These are phyloP conservation scores for Crypturellus tataupa DNA, from an alignment of 2,797 vertebrate genomes.

Conservation along the genomic window DNA sequence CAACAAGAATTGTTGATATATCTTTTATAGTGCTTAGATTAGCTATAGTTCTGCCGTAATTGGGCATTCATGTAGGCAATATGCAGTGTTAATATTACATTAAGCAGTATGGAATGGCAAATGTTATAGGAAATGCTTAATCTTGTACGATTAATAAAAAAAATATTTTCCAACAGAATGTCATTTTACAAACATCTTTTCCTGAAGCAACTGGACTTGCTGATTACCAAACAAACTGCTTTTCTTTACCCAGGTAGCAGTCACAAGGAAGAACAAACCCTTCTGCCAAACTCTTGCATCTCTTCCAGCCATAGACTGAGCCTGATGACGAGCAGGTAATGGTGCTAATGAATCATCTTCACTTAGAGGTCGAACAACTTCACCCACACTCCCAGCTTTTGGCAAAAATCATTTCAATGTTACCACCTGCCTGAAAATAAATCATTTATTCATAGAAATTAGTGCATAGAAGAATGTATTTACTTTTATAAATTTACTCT, in stretches of 20 bases:
- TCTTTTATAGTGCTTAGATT: neutral
- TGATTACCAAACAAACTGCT: neutral
- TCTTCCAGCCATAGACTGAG: neutral
- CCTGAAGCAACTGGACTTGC: neutral
- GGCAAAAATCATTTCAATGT: neutral
- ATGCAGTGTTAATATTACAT: neutral
- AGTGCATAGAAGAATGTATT: neutral
- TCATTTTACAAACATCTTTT: neutral
- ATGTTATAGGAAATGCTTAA: neutral
- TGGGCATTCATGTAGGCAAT: neutral
- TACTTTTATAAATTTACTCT: neutral
- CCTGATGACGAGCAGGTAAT: neutral
- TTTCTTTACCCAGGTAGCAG: neutral
- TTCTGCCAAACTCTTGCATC: neutral
- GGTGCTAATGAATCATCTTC: neutral
- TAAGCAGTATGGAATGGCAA: neutral
- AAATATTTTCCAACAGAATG: neutral
- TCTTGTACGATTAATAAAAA: neutral
- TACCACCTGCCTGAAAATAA: neutral
- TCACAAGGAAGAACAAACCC: neutral
- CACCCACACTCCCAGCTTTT: neutral
- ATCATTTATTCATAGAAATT: neutral
- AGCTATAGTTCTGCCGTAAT: neutral
- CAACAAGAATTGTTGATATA: neutral
- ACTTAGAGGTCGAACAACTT: slow-evolving; percentile 30